Evolutionary conservation across 1,140 invertebrate genomes (phyloP).

Genomic region (Drosophila lacertosa): DNA sequence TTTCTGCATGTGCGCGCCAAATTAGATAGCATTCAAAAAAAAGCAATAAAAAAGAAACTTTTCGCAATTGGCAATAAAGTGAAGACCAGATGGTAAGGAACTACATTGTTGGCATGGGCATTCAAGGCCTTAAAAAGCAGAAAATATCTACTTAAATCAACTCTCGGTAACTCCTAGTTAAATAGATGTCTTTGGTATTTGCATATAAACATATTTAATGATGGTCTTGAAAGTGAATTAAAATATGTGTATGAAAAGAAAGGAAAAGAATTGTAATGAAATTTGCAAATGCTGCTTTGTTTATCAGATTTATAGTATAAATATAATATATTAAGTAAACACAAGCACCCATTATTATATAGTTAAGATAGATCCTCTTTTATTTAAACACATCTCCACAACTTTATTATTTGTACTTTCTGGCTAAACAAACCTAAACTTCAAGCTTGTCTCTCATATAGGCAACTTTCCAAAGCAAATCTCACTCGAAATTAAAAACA

Average conservation of each 20-base stretch:
- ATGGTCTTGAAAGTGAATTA: too few relatives aligned
- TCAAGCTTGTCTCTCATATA: not conserved
- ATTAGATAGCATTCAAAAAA: conserved; percentile 58
- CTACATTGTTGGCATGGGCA: not conserved
- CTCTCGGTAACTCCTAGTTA: not conserved
- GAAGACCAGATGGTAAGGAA: not conserved
- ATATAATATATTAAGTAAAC: too few relatives aligned
- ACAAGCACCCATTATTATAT: too few relatives aligned
- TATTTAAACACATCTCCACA: too few relatives aligned
- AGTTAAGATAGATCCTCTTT: too few relatives aligned
- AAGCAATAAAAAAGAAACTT: conserved; percentile 61
- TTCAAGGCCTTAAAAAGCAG: not conserved
- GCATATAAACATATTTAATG: too few relatives aligned
- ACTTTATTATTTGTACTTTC: too few relatives aligned
- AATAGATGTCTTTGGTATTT: not conserved
- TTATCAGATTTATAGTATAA: too few relatives aligned
- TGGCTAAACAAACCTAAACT: too few relatives aligned
- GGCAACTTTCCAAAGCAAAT: not conserved
- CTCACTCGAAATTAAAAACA: not conserved
- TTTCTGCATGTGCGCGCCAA: conserved; percentile 63
- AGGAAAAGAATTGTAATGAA: too few relatives aligned
- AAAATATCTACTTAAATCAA: not conserved
- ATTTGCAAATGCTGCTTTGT: too few relatives aligned
- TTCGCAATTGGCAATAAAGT: conserved; percentile 30
- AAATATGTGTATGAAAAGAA: too few relatives aligned